Percentiles rank a stretch among this genome's conserved stretches.
These are phyloP conservation scores for Seriola dumerili DNA, from an alignment of 2,113 vertebrate genomes.

Conservation along the genomic window DNA sequence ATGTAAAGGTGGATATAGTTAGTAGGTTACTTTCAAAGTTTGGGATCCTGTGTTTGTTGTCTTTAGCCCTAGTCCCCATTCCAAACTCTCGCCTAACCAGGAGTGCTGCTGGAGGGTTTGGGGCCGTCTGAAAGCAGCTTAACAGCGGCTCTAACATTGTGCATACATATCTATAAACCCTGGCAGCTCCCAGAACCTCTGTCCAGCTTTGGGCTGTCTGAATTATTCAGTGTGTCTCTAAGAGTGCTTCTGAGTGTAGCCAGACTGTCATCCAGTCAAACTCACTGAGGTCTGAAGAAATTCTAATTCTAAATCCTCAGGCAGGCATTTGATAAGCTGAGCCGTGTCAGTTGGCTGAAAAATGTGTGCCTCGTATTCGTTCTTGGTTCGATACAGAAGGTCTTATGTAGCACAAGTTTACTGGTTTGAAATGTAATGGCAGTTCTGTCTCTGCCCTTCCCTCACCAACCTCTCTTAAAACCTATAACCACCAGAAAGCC, in stretches of 20 bases:
- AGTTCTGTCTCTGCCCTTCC: not conserved
- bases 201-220: not conserved
- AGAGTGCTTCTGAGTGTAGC: not conserved
- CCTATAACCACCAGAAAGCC: not conserved
- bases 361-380: not conserved
- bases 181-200: not conserved
- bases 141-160: not conserved
- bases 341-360: not conserved
- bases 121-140: not conserved
- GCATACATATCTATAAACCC: not conserved
- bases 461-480: not conserved
- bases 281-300: not conserved
- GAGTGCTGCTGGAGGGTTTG: not conserved
- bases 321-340: constrained; percentile 20
- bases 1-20: not conserved
- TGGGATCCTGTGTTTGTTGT: not conserved
- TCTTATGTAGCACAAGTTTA: not conserved
- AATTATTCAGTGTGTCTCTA: not conserved
- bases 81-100: not conserved
- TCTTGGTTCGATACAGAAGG: not conserved
- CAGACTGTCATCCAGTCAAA: not conserved
- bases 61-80: not conserved
- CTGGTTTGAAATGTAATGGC: not conserved
- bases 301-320: constrained; percentile 5
- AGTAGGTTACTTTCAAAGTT: not conserved